These are phyloP conservation scores for Labrus mixtus DNA, from an alignment of 2,113 vertebrate species.

Conservation along the genomic window DNA sequence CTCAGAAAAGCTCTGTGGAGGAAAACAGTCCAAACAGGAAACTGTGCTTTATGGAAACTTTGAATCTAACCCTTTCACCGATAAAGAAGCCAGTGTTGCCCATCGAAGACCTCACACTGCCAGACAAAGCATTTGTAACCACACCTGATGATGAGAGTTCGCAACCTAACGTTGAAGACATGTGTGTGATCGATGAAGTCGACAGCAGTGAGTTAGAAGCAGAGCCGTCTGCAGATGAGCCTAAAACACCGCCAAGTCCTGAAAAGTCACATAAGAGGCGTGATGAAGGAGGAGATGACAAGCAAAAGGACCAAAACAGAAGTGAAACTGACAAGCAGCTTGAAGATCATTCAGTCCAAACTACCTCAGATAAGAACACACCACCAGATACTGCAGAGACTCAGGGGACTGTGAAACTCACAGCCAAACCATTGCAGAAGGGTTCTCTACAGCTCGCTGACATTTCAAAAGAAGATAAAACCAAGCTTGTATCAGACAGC, in stretches of 20 bases:
- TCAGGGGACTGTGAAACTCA: not conserved
- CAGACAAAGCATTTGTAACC: slow-evolving; percentile 40
- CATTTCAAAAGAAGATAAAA: not conserved
- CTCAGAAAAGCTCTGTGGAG: slow-evolving; percentile 25
- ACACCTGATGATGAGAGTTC: slow-evolving; percentile 38
- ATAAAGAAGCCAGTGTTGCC: slow-evolving; percentile 84
- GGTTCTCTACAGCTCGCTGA: not conserved
- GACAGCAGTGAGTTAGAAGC: slow-evolving; percentile 55
- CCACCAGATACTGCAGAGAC: not conserved
- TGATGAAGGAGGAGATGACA: not conserved
- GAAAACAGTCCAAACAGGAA: slow-evolving; percentile 84
- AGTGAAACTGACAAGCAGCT: not conserved
- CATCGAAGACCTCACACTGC: not conserved
- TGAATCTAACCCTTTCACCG: slow-evolving; percentile 96
- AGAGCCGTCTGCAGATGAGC: not conserved
- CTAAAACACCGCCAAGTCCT: not conserved
- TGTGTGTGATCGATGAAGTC: slow-evolving; percentile 77
- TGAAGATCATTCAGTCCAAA: slow-evolving; percentile 13
- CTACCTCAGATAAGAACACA: slow-evolving; percentile 12
- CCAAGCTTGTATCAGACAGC: not conserved
- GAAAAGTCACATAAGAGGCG: not conserved
- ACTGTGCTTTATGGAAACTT: slow-evolving; percentile 96
- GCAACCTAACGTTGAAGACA: slow-evolving; percentile 68
- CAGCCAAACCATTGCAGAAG: not conserved
- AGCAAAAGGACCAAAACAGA: not conserved